phyloP scores from a whole-genome alignment of 2,797 vertebrate genomes.

The Poecilia picta region DNA sequence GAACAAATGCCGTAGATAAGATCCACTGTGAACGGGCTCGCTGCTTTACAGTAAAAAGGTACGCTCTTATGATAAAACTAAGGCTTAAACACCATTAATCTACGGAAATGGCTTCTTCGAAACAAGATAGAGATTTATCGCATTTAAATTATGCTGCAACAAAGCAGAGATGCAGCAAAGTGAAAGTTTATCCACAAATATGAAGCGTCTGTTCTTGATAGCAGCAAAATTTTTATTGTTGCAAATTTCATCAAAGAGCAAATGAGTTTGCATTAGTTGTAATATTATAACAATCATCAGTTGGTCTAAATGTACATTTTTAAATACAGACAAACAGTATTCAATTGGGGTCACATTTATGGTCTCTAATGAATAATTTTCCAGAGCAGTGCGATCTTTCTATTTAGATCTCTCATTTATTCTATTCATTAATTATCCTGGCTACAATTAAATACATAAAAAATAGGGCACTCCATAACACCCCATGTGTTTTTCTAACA shows the following conservation, averaged over 20 bases:
- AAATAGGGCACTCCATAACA: not conserved
- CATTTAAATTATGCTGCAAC: not conserved
- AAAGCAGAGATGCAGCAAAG: not conserved
- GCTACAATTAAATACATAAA: not conserved
- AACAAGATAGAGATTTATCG: not conserved
- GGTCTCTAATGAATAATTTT: not conserved
- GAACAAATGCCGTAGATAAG: conserved; percentile 16
- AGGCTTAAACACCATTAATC: not conserved
- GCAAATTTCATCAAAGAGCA: not conserved
- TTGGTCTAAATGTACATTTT: not conserved
- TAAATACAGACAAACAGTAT: not conserved
- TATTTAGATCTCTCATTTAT: not conserved
- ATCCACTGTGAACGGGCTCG: conserved; percentile 1
- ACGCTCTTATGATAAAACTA: not conserved
- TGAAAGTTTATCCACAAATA: not conserved
- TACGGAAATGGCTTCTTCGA: not conserved
- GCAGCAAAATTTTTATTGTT: not conserved
- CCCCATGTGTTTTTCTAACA: not conserved
- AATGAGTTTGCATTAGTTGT: not conserved
- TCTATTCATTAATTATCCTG: not conserved
- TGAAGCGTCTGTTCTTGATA: not conserved
- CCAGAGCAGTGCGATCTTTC: not conserved
- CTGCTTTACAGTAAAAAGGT: conserved; percentile 3
- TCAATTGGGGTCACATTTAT: not conserved
- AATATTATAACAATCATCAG: not conserved